Evolutionary conservation across 2,797 vertebrate genomes (phyloP).

Genomic region (Pseudochirops cupreus): DNA sequence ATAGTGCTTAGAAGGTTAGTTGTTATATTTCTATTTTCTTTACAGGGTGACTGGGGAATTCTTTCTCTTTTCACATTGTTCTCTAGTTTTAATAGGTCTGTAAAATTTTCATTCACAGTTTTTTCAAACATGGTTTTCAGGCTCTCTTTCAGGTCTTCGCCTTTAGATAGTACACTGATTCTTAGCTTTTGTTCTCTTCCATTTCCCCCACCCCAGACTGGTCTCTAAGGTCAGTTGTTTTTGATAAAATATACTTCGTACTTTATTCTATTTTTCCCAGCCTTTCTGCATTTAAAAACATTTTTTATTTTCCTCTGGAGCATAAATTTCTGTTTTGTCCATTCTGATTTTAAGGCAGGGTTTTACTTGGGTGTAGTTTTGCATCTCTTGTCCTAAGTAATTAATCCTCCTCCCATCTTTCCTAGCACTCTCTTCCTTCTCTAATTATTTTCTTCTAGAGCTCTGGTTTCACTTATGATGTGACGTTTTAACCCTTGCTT

Average conservation of each 20-base stretch:
- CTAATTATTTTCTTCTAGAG: not conserved
- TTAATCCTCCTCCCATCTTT: not conserved
- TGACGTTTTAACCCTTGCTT: not conserved
- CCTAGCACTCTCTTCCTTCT: not conserved
- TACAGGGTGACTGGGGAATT: not conserved
- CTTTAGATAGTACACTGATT: not conserved
- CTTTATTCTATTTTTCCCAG: not conserved
- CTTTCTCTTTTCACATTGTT: not conserved
- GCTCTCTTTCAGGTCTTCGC: not conserved
- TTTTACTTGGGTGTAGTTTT: not conserved
- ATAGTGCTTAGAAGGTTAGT: not conserved
- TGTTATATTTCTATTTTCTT: not conserved
- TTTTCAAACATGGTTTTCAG: not conserved
- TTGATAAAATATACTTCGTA: not conserved
- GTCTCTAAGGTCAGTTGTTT: not conserved
- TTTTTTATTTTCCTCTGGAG: not conserved
- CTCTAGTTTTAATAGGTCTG: not conserved
- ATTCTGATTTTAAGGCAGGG: not conserved
- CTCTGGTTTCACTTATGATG: not conserved
- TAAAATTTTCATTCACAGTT: not conserved
- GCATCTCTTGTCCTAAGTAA: not conserved
- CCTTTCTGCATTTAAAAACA: not conserved
- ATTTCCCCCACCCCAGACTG: no score
- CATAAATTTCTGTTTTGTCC: not conserved
- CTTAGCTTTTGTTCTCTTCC: not conserved